Base-by-base conservation (phyloP, 2,113 vertebrate genomes). In the Clarias magur region DNA sequence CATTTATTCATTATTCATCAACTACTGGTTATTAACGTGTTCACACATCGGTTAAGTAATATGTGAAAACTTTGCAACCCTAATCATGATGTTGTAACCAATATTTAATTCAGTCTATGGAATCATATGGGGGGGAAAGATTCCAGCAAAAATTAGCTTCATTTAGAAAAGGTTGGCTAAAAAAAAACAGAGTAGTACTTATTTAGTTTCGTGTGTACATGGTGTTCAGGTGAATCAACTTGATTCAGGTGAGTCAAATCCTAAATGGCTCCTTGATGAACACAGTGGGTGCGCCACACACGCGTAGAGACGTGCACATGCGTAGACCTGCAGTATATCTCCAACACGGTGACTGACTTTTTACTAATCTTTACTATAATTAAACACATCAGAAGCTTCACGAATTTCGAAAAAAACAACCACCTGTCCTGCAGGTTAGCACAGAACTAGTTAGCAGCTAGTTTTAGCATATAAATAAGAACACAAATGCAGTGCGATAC, bases 161-260 rank as follows among this genome's bases (percentile, higher is more conserved):
- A 27, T 27, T 48, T 27, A 1, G n/a, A 65, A 25, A 67, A 9
- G 23, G 1, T 67, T 6, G 4, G 13, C 68, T 12, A 34, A 48
- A 48, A 48, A 48, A 48, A 48, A 8, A 30, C 8, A 38, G 34
- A 34, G 1, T 34, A 34, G 30, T 38, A 8, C 7, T 38, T 6
- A 21, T 38, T 38, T 21, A 23, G 34, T 7, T 19, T 19, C 7
- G 34, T 42, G 30, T 73, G 34, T 42, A 23, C 15, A 6, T 30
- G 17, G 5, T 5, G 16, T 34, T 68, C n/a, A 30, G 4, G 12
- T 68, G 65, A 68, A 12, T 68, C 65, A 30, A 30, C 6, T 17
- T 75, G 72, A 75, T 48, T 76, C 73, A 53, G 38, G 21, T 75
- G 72, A 75, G 10, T 75, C 72, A 48, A 75, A 75, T 48, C 38